Evolutionary conservation across 2,113 vertebrate genomes (phyloP), one percentile per base, ranked within the genome.

Genomic region (Trichechus manatus): DNA sequence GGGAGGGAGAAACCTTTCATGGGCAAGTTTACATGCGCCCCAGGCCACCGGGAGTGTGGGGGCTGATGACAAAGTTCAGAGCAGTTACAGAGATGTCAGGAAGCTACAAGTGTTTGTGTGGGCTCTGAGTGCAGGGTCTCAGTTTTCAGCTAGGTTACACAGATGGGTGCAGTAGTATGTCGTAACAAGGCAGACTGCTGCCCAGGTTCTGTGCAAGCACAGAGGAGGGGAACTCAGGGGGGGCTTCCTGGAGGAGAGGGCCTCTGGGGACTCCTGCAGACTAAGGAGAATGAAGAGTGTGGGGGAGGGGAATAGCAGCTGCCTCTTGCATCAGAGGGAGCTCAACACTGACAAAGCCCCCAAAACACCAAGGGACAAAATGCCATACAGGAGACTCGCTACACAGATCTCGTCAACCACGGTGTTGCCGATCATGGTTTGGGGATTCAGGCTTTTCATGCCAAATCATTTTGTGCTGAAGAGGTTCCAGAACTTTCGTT

Each of bases 401-500:
- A 17, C 17, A 50, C 0, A 2, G 80, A 47, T 44, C 64, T 89
- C 66, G 23, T 29, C 74, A 82, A 10, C 39, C 25, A 5, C 0
- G 2, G 53, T 27, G 33, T 23, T 78, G 36, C 50, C 85, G 27
- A 1, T 44, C 83, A 50, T 0, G 39, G 50, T n/a, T 31, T 36
- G 27, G 33, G 27, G 29, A 61, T n/a, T 15, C 61, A 56, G 68
- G 50, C 56, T 90, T 14, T 77, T 44, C 80, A 59, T 33, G 59
- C 66, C 86, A 36, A 50, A 84, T 61, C 61, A 50, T 39, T 78
- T 72, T 64, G 47, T 81, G n/a, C 78, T 13, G 81, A 78, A 82
- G 95, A 61, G 3, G 39, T 79, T 92, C 56, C 78, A 82, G 93
- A 95, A 80, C 25, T 75, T 93, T 23, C 86, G 9, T 6, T 70